These are phyloP conservation scores for Enteromius treurensis DNA, from an alignment of 2,797 vertebrate genomes.

Conservation along the genomic window DNA sequence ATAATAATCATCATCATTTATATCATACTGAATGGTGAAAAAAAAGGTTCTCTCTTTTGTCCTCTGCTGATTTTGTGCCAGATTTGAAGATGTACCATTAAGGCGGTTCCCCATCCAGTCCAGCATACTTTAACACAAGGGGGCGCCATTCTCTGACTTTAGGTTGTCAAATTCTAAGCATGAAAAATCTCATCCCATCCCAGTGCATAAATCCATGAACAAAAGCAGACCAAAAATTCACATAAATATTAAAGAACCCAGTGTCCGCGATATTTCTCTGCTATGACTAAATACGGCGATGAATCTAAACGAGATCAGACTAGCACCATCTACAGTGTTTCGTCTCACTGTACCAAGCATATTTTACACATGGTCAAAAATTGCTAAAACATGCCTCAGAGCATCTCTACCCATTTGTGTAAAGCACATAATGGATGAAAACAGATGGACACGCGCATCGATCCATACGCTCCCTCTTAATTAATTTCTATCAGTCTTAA, in stretches of 20 bases:
- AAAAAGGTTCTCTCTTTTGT: neutral
- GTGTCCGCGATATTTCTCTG: neutral
- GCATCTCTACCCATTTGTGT: slow-evolving; percentile 53
- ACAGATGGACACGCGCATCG: slow-evolving; percentile 16
- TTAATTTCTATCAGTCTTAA: slow-evolving; percentile 43
- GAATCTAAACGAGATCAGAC: slow-evolving; percentile 16
- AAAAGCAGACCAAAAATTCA: neutral
- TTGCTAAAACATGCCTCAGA: neutral
- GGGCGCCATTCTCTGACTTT: slow-evolving; percentile 62
- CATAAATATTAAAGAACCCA: neutral
- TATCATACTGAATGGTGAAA: neutral
- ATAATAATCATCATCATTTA: no score
- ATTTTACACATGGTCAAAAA: slow-evolving; percentile 26
- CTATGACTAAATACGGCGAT: neutral
- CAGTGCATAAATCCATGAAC: neutral
- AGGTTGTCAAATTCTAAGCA: slow-evolving; percentile 24
- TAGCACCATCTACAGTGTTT: neutral
- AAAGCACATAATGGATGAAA: slow-evolving; percentile 64
- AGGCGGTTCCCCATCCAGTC: slow-evolving; percentile 1
- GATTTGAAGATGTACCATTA: slow-evolving; percentile 6
- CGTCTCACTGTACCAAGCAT: slow-evolving; percentile 40
- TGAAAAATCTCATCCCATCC: neutral
- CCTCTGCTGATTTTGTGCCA: neutral
- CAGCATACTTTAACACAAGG: slow-evolving; percentile 65
- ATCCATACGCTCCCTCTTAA: slow-evolving; percentile 25